Base-by-base conservation (phyloP, 2,113 vertebrate species). In the Burhinus oedicnemus region DNA sequence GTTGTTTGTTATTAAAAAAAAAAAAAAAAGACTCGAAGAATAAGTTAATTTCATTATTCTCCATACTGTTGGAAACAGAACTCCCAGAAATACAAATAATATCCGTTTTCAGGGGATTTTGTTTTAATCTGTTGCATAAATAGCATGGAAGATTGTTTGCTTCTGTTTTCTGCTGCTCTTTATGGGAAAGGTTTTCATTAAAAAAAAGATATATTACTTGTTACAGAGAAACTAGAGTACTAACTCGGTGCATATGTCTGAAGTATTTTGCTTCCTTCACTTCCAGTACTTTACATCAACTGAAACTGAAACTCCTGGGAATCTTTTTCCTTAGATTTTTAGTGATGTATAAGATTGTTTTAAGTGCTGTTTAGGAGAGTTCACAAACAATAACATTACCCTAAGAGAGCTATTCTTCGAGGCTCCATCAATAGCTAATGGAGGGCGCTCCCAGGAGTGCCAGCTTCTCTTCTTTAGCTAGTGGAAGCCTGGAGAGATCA, bases 181-280 rank as follows among this genome's bases (percentile, higher is more conserved):
- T 87, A 71, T 52, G 60, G 51, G 68, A 77, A 84, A 70, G 71
- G 51, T 94, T 98, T 98, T 96, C 79, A 91, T 93, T 65, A 49
- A 30, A 92, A 54, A 54, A 68, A 66, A 85, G n/a, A 84, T 69
- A 1, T 12, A 69, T 77, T 70, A 54, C 19, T 92, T 86, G 17
- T 89, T 91, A 77, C 23, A 72, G 72, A 47, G 34, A 86, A 91
- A 66, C 86, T 54, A 15, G 69, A 93, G 57, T 52, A 29, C 72
- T 90, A 93, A 36, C 54, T 95, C 22, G 2, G 49, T 87, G 34
- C 72, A 47, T 36, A 54, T 87, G 89, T 92, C 94, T 54, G 61
- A 45, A 52, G 34, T 89, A 57, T 94, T 87, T 69, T 69, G 54
- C 49, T 88, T 42, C 47, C 83, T 65, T 84, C 81, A 7, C 90